A percentile compares a stretch with the other conserved stretches of the same genome.
phyloP scores from a whole-genome alignment of 2,888 invertebrate species.

The Drosophila monieri region DNA sequence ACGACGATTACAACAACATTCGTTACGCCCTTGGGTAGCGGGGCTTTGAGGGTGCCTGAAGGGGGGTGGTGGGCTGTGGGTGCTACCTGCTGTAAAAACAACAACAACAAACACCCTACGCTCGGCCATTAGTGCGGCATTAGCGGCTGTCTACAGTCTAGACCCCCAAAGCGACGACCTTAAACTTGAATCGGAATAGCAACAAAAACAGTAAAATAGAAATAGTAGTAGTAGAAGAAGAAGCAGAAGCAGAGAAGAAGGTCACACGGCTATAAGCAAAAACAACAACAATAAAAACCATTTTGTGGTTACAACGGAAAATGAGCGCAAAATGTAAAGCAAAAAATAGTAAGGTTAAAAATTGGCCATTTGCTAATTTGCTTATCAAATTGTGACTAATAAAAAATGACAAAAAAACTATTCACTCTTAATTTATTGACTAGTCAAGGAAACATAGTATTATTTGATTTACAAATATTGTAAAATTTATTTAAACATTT shows the following conservation, averaged over 20 bases:
- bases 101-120: slow-evolving; percentile 43
- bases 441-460: too few species aligned
- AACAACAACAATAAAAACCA: slow-evolving; percentile 24
- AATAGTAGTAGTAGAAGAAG: slow-evolving; percentile 18
- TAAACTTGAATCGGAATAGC: slow-evolving; percentile 68
- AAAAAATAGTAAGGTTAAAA: slow-evolving; percentile 61
- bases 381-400: slow-evolving; percentile 37
- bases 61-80: slow-evolving; percentile 7
- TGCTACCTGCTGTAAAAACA: slow-evolving; percentile 20
- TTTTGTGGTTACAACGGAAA: slow-evolving; percentile 52
- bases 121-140: slow-evolving; percentile 61
- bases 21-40: slow-evolving; percentile 60
- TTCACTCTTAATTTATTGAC: too few species aligned
- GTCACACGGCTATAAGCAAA: slow-evolving; percentile 24
- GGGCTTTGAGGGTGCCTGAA: background rate
- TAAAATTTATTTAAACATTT: background rate
- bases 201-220: slow-evolving; percentile 23
- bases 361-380: slow-evolving; percentile 55
- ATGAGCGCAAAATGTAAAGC: slow-evolving; percentile 29
- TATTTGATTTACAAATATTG: too few species aligned
- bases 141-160: slow-evolving; percentile 53
- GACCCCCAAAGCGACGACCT: slow-evolving; percentile 56
- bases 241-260: slow-evolving; percentile 36
- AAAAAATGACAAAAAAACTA: background rate
- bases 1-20: slow-evolving; percentile 49